These are phyloP conservation scores for Ophioninae sp. DNA, from an alignment of 2,888 invertebrate species.

Conservation along the genomic window DNA sequence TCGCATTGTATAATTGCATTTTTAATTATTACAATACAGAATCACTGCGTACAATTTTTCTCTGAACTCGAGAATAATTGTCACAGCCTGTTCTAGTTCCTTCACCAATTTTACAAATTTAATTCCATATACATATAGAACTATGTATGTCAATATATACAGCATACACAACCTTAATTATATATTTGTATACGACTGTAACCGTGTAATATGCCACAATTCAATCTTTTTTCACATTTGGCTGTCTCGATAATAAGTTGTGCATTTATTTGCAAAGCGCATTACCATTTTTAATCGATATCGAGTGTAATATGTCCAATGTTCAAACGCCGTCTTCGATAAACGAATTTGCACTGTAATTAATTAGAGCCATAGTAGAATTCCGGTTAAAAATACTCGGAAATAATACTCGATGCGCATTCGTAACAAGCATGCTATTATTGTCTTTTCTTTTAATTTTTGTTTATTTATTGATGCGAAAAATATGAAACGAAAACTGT, in stretches of 20 bases:
- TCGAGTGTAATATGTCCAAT: conserved; percentile 19
- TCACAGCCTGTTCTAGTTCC: conserved; percentile 21
- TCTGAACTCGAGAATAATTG: not conserved
- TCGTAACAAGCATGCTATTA: conserved; percentile 57
- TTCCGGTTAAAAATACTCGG: conserved; percentile 19
- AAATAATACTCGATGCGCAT: conserved; percentile 45
- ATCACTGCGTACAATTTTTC: not conserved
- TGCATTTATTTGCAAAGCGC: conserved; percentile 21
- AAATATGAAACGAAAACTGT: conserved; percentile 27
- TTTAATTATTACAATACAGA: not conserved
- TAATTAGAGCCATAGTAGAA: conserved; percentile 32
- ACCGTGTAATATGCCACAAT: conserved; percentile 16
- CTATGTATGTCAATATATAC: conserved; percentile 33
- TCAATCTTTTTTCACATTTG: conserved; percentile 6
- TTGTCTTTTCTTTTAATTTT: conserved; percentile 43
- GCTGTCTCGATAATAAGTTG: conserved; percentile 15
- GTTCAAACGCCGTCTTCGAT: conserved; percentile 59
- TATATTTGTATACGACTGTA: conserved; percentile 26
- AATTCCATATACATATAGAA: conserved; percentile 31
- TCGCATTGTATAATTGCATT: conserved; percentile 15
- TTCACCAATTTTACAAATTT: conserved; percentile 19
- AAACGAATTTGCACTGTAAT: conserved; percentile 51
- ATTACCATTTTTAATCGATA: conserved; percentile 28
- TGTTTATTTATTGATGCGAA: conserved; percentile 35
- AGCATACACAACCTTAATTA: conserved; percentile 21